Conservation (phyloP, 2,888 invertebrate species). For the Dyspetes luteomarginatus region DNA sequence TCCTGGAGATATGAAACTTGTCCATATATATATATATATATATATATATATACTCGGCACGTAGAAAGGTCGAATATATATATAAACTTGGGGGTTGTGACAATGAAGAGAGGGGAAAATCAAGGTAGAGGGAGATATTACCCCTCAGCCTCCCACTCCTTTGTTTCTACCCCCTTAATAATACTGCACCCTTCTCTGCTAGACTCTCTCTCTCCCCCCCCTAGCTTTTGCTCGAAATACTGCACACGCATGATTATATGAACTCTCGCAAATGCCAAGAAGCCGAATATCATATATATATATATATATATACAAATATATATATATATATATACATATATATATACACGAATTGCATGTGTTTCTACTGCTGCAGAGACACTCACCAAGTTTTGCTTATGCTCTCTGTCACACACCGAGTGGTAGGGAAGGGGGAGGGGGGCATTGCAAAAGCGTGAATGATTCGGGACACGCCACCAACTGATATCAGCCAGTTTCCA, state of each 20-base stretch:
- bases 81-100: neutral
- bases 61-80: constrained; percentile 79
- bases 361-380: constrained; percentile 60
- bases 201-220: constrained; percentile 12
- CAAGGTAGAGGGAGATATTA: neutral
- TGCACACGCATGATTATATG: constrained; percentile 17
- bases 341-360: constrained; percentile 10
- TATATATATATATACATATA: too few species aligned
- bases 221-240: constrained; percentile 1
- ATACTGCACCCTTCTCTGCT: constrained; percentile 19
- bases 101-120: neutral
- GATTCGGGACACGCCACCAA: constrained; percentile 76
- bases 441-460: constrained; percentile 74
- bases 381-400: constrained; percentile 47
- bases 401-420: constrained; percentile 18
- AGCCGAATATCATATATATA: constrained; percentile 24
- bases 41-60: constrained; percentile 7
- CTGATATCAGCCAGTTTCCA: constrained; percentile 74
- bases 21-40: neutral
- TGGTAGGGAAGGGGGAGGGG: constrained; percentile 72
- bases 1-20: too few species aligned
- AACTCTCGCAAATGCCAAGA: constrained; percentile 3
- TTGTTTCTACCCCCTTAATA: constrained; percentile 13
- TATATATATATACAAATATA: neutral
- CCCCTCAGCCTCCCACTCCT: neutral